These are phyloP conservation scores for Drosophila aldrichi DNA, from an alignment of 2,888 invertebrate genomes.

Conservation along the genomic window DNA sequence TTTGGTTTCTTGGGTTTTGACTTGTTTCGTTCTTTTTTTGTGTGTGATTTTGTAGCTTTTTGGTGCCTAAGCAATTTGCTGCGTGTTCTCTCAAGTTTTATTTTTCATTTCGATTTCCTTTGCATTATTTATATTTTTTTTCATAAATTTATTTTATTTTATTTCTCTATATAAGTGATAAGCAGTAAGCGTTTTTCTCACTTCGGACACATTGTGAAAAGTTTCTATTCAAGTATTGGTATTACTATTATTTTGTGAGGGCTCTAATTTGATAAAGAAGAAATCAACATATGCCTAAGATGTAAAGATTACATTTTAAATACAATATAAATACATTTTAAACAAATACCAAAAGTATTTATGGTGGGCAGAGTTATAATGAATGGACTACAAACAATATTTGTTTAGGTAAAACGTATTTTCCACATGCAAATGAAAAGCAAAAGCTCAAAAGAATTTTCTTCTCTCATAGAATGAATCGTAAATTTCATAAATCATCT, in stretches of 20 bases:
- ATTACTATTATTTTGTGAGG: background rate
- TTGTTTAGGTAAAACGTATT: slow-evolving; percentile 38
- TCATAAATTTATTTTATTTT: slow-evolving; percentile 9
- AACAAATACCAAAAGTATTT: slow-evolving; percentile 49
- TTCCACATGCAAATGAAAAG: slow-evolving; percentile 5
- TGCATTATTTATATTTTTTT: slow-evolving; percentile 32
- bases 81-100: slow-evolving; percentile 65
- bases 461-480: background rate
- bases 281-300: slow-evolving; percentile 19
- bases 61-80: slow-evolving; percentile 81
- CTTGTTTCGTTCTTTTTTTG: slow-evolving; percentile 51
- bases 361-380: slow-evolving; percentile 51
- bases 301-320: slow-evolving; percentile 11
- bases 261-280: slow-evolving; percentile 21
- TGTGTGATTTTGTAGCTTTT: slow-evolving; percentile 76
- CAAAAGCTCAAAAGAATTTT: slow-evolving; percentile 1
- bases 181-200: slow-evolving; percentile 42
- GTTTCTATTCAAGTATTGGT: background rate
- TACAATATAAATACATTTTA: slow-evolving; percentile 41
- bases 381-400: slow-evolving; percentile 42
- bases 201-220: slow-evolving; percentile 25
- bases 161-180: slow-evolving; percentile 35
- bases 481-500: slow-evolving; percentile 14
- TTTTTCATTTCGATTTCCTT: slow-evolving; percentile 36
- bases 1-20: slow-evolving; percentile 51